Evolutionary conservation across 2,113 vertebrate species (phyloP).

Genomic region (Clinocottus analis): DNA sequence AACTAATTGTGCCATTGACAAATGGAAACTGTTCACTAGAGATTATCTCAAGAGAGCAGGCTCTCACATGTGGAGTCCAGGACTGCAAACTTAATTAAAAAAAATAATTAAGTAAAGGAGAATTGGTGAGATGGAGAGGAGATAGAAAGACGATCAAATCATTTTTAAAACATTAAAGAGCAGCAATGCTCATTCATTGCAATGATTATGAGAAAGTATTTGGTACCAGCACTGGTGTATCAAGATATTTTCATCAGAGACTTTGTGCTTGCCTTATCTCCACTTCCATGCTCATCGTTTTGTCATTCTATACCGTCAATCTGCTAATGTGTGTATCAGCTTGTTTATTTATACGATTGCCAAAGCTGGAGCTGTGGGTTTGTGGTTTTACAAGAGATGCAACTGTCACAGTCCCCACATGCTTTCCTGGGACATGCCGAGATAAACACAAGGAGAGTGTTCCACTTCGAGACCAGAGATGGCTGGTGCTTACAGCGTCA

Average conservation of each 20-base stretch:
- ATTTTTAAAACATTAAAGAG: background rate
- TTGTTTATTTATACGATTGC: conserved; percentile 59
- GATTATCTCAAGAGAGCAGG: conserved; percentile 7
- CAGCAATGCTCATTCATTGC: background rate
- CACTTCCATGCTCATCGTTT: conserved; percentile 19
- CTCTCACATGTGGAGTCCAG: background rate
- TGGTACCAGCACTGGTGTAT: conserved; percentile 1
- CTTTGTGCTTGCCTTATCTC: conserved; percentile 20
- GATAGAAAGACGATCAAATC: background rate
- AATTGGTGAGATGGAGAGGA: background rate
- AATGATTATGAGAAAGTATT: background rate
- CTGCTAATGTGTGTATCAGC: conserved; percentile 45
- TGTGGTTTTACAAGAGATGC: conserved; percentile 45
- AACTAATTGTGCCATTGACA: conserved; percentile 18
- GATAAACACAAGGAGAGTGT: conserved; percentile 32
- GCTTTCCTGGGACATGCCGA: conserved; percentile 38
- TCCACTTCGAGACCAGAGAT: conserved; percentile 39
- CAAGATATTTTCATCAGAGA: conserved; percentile 14
- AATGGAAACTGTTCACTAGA: background rate
- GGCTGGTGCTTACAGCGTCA: conserved; percentile 29
- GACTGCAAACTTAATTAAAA: background rate
- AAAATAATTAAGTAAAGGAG: conserved; percentile 1
- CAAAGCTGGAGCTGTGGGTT: conserved; percentile 43
- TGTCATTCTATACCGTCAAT: conserved; percentile 45
- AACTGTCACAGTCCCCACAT: conserved; percentile 38